Evolutionary conservation across 2,888 invertebrate genomes (phyloP).

Genomic region (Priocnemis perturbator): DNA sequence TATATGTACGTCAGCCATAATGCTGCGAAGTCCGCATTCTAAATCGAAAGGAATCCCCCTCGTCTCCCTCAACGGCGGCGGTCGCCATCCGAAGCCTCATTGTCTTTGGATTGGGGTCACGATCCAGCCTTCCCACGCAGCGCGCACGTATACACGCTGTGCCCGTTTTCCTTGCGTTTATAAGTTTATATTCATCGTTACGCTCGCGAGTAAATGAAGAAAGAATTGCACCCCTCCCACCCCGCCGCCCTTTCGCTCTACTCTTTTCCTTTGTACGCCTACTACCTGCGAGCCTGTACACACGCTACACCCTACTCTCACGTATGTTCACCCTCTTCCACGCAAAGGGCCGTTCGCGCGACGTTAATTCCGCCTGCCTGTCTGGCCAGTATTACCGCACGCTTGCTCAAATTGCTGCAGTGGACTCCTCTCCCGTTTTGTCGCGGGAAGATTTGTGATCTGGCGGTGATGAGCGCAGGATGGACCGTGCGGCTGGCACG

Average conservation of each 20-base stretch:
- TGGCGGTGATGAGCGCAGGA: too few relatives aligned
- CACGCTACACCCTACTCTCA: too few relatives aligned
- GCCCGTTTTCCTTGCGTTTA: neutral
- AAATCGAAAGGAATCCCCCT: conserved; percentile 51
- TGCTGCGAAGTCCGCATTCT: conserved; percentile 36
- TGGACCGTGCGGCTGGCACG: too few relatives aligned
- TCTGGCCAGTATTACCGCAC: neutral
- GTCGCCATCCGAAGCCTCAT: conserved; percentile 39
- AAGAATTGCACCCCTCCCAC: too few relatives aligned
- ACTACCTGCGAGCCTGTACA: too few relatives aligned
- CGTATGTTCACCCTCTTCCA: too few relatives aligned
- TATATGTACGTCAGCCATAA: conserved; percentile 39
- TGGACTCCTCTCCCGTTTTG: too few relatives aligned
- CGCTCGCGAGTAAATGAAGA: too few relatives aligned
- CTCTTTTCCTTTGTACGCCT: too few relatives aligned
- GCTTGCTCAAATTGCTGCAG: neutral
- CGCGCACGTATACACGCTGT: conserved; percentile 14
- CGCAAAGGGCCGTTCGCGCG: neutral
- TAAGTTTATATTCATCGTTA: too few relatives aligned
- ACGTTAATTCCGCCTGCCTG: neutral
- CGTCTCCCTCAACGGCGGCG: conserved; percentile 21
- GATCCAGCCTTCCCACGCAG: conserved; percentile 9
- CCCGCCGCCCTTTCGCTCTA: too few relatives aligned
- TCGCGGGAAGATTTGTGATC: too few relatives aligned
- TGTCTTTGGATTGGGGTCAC: conserved; percentile 59